A percentile compares a stretch with the other conserved stretches of the same genome.
Evolutionary conservation across 2,113 vertebrate species (phyloP).

Genomic region (Leptobrachium ailaonicum): DNA sequence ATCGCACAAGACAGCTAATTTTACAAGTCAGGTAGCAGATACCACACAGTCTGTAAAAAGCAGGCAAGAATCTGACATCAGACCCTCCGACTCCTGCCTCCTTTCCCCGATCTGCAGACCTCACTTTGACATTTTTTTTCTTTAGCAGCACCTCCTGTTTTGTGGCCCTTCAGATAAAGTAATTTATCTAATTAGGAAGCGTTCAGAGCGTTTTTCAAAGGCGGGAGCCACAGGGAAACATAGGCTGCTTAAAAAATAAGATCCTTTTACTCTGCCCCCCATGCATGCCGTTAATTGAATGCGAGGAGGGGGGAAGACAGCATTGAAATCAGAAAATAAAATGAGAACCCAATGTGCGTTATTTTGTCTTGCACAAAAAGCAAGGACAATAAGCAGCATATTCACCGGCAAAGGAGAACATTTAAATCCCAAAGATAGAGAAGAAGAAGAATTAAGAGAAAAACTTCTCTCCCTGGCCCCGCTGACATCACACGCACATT

Average conservation of each 20-base stretch:
- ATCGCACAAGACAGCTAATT: conserved; percentile 48
- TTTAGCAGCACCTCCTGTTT: conserved; percentile 71
- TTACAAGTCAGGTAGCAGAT: conserved; percentile 47
- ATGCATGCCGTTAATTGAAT: conserved; percentile 70
- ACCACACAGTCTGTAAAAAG: conserved; percentile 42
- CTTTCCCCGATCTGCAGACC: conserved; percentile 21
- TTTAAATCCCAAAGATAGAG: conserved; percentile 58
- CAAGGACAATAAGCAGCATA: conserved; percentile 55
- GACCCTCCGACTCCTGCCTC: conserved; percentile 36
- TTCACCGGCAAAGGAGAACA: conserved; percentile 53
- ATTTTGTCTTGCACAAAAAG: conserved; percentile 61
- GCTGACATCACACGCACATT: conserved; percentile 54
- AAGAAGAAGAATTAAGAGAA: conserved; percentile 44
- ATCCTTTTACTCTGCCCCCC: conserved; percentile 64
- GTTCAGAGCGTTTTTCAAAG: conserved; percentile 65
- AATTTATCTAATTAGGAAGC: conserved; percentile 75
- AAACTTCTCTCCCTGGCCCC: conserved; percentile 54
- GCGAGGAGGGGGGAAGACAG: conserved; percentile 58
- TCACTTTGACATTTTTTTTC: conserved; percentile 45
- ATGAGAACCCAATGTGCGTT: conserved; percentile 58
- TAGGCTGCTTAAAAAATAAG: conserved; percentile 62
- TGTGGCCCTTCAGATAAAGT: conserved; percentile 65
- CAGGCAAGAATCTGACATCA: conserved; percentile 40
- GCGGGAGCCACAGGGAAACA: conserved; percentile 61
- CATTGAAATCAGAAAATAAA: conserved; percentile 56